Evolutionary conservation across 2,888 invertebrate species (phyloP).

Genomic region (Hydroisotoma schaefferi): DNA sequence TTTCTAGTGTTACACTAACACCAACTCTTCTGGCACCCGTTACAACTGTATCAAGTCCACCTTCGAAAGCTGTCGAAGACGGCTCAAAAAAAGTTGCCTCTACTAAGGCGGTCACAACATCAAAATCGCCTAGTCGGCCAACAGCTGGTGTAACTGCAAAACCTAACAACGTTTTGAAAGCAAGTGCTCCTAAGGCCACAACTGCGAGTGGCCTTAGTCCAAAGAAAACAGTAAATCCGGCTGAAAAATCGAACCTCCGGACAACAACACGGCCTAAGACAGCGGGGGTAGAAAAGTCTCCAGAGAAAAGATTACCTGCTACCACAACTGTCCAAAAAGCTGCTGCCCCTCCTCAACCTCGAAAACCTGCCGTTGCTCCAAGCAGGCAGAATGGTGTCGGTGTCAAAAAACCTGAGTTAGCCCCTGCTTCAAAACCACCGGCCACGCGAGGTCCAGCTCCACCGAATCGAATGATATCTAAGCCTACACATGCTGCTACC

Average conservation of each 20-base stretch:
- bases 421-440: slow-evolving; percentile 36
- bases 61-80: too few species aligned
- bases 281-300: neutral
- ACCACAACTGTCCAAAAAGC: slow-evolving; percentile 29
- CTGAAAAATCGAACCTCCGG: neutral
- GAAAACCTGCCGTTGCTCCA: slow-evolving; percentile 35
- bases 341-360: slow-evolving; percentile 35
- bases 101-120: too few species aligned
- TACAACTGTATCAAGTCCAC: too few species aligned
- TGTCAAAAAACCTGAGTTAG: slow-evolving; percentile 1
- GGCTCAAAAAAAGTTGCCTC: too few species aligned
- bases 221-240: neutral
- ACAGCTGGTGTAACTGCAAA: too few species aligned
- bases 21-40: too few species aligned
- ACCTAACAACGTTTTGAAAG: too few species aligned
- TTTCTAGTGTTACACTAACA: too few species aligned
- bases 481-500: slow-evolving; percentile 32
- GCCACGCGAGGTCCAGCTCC: neutral
- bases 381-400: slow-evolving; percentile 24
- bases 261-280: neutral
- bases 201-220: neutral
- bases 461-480: slow-evolving; percentile 10
- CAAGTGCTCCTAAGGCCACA: too few species aligned
- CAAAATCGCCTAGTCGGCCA: too few species aligned
- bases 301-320: neutral